Conservation (phyloP, 92 coral and sea anemone species). For the Desmophyllum pertusum region DNA sequence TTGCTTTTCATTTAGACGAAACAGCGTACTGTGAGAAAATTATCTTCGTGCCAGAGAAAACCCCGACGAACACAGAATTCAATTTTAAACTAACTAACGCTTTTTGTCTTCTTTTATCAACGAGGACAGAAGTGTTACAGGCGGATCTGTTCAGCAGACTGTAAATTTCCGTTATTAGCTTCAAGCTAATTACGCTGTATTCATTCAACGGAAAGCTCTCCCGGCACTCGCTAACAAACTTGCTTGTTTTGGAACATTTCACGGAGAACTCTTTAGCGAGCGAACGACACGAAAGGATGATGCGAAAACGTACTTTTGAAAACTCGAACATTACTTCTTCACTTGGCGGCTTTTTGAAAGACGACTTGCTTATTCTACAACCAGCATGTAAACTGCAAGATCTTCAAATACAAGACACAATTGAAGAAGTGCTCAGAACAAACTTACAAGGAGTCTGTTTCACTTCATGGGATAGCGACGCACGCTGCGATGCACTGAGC, state of each 20-base stretch:
- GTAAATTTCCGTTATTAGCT: constrained; percentile 2
- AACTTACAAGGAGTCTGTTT: constrained; percentile 68
- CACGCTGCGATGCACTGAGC: constrained; percentile 71
- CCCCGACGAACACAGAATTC: neutral
- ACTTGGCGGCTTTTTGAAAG: constrained; percentile 2
- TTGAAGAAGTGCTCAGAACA: constrained; percentile 75
- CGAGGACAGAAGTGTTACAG: neutral
- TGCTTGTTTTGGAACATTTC: neutral
- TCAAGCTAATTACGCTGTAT: constrained; percentile 29
- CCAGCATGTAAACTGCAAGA: constrained; percentile 92
- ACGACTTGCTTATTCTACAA: constrained; percentile 70
- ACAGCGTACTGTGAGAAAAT: neutral
- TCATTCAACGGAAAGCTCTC: constrained; percentile 10
- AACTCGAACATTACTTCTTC: neutral
- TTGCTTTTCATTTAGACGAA: neutral
- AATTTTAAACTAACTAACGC: neutral
- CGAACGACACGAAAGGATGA: constrained; percentile 17
- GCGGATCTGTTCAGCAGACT: neutral
- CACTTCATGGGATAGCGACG: constrained; percentile 79
- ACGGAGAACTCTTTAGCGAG: neutral
- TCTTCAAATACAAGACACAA: constrained; percentile 73
- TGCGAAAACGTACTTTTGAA: constrained; percentile 34
- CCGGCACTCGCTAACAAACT: neutral
- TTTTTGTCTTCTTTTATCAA: neutral
- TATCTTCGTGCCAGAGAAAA: neutral